These are phyloP conservation scores for Paralichthys olivaceus DNA, from an alignment of 2,113 vertebrate species.

Conservation along the genomic window DNA sequence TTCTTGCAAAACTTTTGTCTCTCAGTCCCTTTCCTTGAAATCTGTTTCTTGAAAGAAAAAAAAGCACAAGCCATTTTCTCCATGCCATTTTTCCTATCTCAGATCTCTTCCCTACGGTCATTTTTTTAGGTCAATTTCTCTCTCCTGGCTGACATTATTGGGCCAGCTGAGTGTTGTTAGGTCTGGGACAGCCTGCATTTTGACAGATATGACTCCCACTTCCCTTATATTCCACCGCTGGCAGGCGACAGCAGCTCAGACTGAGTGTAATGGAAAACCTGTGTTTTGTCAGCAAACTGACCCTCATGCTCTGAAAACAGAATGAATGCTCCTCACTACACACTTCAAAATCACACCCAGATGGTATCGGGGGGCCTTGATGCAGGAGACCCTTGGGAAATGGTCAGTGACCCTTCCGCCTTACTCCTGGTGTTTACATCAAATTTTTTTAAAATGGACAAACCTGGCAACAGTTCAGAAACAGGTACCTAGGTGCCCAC, in stretches of 20 bases:
- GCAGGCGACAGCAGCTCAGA: conserved; percentile 36
- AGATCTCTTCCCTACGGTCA: conserved; percentile 23
- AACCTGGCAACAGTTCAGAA: conserved; percentile 6
- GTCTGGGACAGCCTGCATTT: conserved; percentile 31
- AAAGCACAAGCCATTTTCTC: conserved; percentile 34
- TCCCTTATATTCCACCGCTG: conserved; percentile 51
- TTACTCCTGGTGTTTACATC: conserved; percentile 36
- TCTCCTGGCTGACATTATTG: conserved; percentile 62
- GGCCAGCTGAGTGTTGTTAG: conserved; percentile 55
- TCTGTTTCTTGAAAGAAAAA: conserved; percentile 10
- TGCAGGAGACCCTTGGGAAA: conserved; percentile 17
- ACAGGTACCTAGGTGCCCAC: not conserved
- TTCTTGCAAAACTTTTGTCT: not conserved
- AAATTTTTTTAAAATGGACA: conserved; percentile 32
- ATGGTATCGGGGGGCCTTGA: conserved; percentile 43
- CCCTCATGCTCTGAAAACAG: conserved; percentile 22
- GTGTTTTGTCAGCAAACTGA: conserved; percentile 57
- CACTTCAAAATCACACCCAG: conserved; percentile 45
- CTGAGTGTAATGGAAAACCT: conserved; percentile 64
- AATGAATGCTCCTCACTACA: conserved; percentile 27
- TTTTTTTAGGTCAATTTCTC: conserved; percentile 51
- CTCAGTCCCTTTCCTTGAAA: conserved; percentile 2
- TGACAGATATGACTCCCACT: conserved; percentile 54
- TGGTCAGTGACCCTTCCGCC: conserved; percentile 16
- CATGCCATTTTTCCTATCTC: conserved; percentile 23